These are phyloP conservation scores for Strigamia transsilvanica DNA, from an alignment of 2,888 invertebrate species.

Conservation along the genomic window DNA sequence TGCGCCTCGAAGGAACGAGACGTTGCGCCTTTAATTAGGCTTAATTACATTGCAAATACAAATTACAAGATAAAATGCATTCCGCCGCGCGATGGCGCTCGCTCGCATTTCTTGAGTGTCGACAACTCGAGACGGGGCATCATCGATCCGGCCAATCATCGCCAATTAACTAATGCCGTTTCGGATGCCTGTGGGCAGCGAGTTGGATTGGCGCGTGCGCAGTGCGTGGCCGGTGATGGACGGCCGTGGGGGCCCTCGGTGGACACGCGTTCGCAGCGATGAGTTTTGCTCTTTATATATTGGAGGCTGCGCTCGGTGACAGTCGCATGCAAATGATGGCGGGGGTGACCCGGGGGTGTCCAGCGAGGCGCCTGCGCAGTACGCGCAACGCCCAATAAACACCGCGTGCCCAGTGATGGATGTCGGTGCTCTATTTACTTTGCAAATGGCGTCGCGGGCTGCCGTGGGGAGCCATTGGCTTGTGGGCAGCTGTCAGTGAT, in stretches of 20 bases:
- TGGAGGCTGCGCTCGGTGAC: not conserved
- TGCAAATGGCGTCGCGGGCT: slow-evolving; percentile 37
- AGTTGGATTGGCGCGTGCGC: not conserved
- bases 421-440: slow-evolving; percentile 43
- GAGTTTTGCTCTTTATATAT: not conserved
- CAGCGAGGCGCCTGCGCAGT: slow-evolving; percentile 27
- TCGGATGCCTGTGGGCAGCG: not conserved
- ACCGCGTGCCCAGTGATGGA: slow-evolving; percentile 45
- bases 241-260: slow-evolving; percentile 34
- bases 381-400: slow-evolving; percentile 35
- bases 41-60: slow-evolving; percentile 54
- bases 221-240: slow-evolving; percentile 35
- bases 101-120: not conserved
- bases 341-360: slow-evolving; percentile 35
- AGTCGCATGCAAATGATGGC: slow-evolving; percentile 33
- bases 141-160: slow-evolving; percentile 40
- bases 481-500: slow-evolving; percentile 26
- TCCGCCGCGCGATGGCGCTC: slow-evolving; percentile 7
- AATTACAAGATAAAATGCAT: slow-evolving; percentile 51
- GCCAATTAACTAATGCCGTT: slow-evolving; percentile 41
- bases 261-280: slow-evolving; percentile 32
- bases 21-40: slow-evolving; percentile 46
- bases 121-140: not conserved
- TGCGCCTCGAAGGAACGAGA: slow-evolving; percentile 35
- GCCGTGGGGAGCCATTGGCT: slow-evolving; percentile 44